Conservation (phyloP, 2,888 invertebrate genomes). For the Habroteleia sp. region DNA sequence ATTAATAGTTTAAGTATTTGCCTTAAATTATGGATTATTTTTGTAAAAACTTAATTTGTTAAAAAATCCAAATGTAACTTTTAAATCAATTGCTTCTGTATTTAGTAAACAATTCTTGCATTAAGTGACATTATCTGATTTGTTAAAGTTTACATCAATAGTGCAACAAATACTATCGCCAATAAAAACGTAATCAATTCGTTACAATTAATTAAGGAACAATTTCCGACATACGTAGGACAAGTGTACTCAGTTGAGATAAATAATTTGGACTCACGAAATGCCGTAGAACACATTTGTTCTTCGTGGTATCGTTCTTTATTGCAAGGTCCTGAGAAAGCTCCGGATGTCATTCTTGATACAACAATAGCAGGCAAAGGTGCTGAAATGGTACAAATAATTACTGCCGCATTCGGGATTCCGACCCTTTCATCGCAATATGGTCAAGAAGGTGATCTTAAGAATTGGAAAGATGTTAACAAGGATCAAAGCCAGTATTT, state of each 20-base stretch:
- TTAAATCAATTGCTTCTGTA: no score
- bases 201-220: slow-evolving; percentile 70
- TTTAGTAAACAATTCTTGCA: no score
- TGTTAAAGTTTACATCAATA: slow-evolving; percentile 75
- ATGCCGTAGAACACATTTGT: slow-evolving; percentile 72
- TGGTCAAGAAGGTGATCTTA: slow-evolving; percentile 90
- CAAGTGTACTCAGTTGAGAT: slow-evolving; percentile 69
- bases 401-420: slow-evolving; percentile 89
- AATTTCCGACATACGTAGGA: slow-evolving; percentile 70
- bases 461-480: slow-evolving; percentile 87
- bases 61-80: no score
- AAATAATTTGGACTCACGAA: slow-evolving; percentile 70
- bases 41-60: no score
- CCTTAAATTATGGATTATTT: no score
- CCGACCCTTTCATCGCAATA: slow-evolving; percentile 93
- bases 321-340: slow-evolving; percentile 83
- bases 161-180: slow-evolving; percentile 71
- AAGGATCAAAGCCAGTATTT: slow-evolving; percentile 88
- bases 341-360: slow-evolving; percentile 91
- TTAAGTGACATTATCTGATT: no score
- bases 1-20: no score
- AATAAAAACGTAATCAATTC: slow-evolving; percentile 74
- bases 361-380: slow-evolving; percentile 90
- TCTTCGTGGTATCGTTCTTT: slow-evolving; percentile 71
- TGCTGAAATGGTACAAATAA: slow-evolving; percentile 92